A percentile compares a stretch with the other conserved stretches of the same genome.
phyloP scores from a whole-genome alignment of 2,797 vertebrate genomes.

The Bufotes viridis region DNA sequence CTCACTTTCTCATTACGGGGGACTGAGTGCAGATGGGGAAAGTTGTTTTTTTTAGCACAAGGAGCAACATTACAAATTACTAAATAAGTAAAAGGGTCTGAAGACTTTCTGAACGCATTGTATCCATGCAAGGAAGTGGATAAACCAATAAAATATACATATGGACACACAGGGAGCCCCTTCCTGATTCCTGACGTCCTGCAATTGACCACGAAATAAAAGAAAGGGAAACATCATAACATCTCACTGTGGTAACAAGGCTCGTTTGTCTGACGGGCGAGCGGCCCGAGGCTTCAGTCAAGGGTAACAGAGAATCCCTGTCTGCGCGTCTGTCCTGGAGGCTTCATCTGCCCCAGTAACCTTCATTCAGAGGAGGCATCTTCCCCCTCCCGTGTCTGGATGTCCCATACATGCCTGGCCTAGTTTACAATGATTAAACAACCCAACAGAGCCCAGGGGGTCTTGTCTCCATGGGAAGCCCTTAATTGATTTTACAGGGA shows the following conservation, averaged over 20 bases:
- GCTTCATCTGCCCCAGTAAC: conserved; percentile 53
- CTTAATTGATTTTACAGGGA: conserved; percentile 59
- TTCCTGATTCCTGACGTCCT: neutral
- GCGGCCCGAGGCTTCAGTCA: conserved; percentile 39
- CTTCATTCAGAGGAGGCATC: conserved; percentile 21
- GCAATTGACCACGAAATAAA: neutral
- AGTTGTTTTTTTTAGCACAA: too few species aligned
- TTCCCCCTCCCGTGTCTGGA: conserved; percentile 26
- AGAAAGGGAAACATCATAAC: neutral
- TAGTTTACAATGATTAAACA: conserved; percentile 55
- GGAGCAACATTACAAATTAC: too few species aligned
- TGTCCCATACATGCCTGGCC: conserved; percentile 40
- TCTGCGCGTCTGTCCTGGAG: conserved; percentile 40
- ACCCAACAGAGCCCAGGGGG: conserved; percentile 18
- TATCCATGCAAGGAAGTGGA: neutral
- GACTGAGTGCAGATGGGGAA: too few species aligned
- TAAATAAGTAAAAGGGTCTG: too few species aligned
- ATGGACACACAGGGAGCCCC: neutral
- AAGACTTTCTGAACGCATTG: too few species aligned
- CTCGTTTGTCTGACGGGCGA: conserved; percentile 20
- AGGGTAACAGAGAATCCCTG: conserved; percentile 61
- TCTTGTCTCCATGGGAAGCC: conserved; percentile 49
- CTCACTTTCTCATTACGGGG: too few species aligned
- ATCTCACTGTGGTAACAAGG: conserved; percentile 14
- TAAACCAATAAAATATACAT: neutral